A percentile compares a stretch with the other conserved stretches of the same genome.
Conservation (phyloP, 2,888 invertebrate genomes). For the Drosophila bunnanda region DNA sequence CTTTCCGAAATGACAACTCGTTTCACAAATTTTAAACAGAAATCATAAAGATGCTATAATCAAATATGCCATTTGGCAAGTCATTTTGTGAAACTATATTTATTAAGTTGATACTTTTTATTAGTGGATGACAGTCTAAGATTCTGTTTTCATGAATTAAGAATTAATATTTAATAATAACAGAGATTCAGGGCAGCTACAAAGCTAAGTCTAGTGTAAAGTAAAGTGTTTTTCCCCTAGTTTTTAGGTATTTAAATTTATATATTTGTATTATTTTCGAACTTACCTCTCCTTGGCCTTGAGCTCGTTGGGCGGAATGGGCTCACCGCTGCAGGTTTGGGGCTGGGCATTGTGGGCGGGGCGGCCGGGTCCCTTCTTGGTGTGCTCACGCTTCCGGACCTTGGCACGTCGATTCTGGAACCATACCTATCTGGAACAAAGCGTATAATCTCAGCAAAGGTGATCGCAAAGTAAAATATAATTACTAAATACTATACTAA, state of each 20-base stretch:
- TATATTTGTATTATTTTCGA: too few relatives aligned
- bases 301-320: conserved; percentile 96
- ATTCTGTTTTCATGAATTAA: too few relatives aligned
- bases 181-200: neutral
- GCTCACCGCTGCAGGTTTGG: conserved; percentile 98
- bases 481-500: too few relatives aligned
- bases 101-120: neutral
- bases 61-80: neutral
- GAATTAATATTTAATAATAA: neutral
- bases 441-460: conserved; percentile 87
- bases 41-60: neutral
- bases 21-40: neutral
- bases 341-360: conserved; percentile 99
- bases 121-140: neutral
- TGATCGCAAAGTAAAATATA: too few relatives aligned
- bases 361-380: conserved; percentile 98
- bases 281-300: conserved; percentile 91
- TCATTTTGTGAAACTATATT: too few relatives aligned
- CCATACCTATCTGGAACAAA: conserved; percentile 94
- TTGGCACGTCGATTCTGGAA: conserved; percentile 99
- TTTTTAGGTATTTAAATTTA: neutral
- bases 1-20: neutral
- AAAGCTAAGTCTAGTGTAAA: too few relatives aligned
- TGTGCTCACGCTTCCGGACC: conserved; percentile 99
- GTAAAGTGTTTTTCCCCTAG: too few relatives aligned